A percentile compares a stretch with the other conserved stretches of the same genome.
phyloP scores from a whole-genome alignment of 2,113 vertebrate genomes.

The Sarotherodon lohbergeri region DNA sequence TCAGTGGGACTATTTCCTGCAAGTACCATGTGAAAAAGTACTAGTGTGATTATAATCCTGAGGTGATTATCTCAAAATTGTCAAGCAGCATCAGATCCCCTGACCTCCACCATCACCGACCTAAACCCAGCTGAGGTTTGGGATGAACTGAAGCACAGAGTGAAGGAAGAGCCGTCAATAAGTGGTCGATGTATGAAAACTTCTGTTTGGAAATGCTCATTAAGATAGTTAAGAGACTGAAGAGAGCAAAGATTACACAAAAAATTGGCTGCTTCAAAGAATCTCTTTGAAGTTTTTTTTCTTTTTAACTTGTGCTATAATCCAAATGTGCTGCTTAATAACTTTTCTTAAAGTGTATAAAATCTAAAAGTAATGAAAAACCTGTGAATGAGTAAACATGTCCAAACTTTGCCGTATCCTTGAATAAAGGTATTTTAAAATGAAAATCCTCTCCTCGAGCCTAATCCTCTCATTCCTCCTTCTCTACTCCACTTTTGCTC shows the following conservation, averaged over 20 bases:
- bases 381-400: neutral
- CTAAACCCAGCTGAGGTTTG: neutral
- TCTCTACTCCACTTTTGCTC: neutral
- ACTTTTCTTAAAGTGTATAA: neutral
- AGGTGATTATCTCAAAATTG: neutral
- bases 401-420: neutral
- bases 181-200: neutral
- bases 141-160: neutral
- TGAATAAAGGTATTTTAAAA: neutral
- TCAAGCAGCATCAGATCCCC: neutral
- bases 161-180: neutral
- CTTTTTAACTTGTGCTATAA: neutral
- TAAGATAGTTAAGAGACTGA: neutral
- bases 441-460: neutral
- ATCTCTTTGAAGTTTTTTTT: neutral
- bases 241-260: neutral
- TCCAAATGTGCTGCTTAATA: neutral
- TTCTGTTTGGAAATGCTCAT: neutral
- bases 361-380: neutral
- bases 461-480: neutral
- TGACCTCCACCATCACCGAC: neutral
- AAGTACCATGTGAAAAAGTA: neutral
- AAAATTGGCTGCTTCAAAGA: neutral
- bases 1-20: neutral
- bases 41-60: neutral